phyloP scores from a whole-genome alignment of 2,113 vertebrate species.

The Martes martes region DNA sequence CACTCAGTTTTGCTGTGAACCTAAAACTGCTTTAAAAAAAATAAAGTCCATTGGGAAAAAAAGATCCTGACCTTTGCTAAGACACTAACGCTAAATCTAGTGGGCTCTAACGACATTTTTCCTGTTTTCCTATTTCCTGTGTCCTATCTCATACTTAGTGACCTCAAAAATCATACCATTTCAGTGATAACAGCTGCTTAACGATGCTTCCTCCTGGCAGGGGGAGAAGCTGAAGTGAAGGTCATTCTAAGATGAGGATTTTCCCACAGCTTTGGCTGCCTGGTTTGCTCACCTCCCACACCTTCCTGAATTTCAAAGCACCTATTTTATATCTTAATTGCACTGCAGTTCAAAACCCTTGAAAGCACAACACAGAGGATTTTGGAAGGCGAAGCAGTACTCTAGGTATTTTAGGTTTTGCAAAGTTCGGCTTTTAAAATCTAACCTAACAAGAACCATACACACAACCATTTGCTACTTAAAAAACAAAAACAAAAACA shows the following conservation, averaged over 20 bases:
- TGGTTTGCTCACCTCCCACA: background rate
- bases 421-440: background rate
- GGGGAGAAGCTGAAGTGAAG: background rate
- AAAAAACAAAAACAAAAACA: background rate
- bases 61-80: background rate
- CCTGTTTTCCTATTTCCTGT: background rate
- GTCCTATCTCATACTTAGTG: background rate
- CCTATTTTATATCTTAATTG: constrained; percentile 3
- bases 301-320: constrained; percentile 5
- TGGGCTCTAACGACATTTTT: background rate
- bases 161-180: background rate
- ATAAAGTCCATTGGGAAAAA: background rate
- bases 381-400: background rate
- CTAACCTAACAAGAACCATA: background rate
- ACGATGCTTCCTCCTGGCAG: background rate
- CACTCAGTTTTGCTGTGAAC: background rate
- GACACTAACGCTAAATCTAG: background rate
- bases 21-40: background rate
- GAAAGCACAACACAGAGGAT: background rate
- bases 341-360: background rate
- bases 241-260: background rate
- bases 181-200: background rate
- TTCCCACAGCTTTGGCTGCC: background rate
- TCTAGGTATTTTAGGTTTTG: background rate
- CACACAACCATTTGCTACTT: background rate